phyloP scores from a whole-genome alignment of 2,113 vertebrate species.

The Rattus rattus region DNA sequence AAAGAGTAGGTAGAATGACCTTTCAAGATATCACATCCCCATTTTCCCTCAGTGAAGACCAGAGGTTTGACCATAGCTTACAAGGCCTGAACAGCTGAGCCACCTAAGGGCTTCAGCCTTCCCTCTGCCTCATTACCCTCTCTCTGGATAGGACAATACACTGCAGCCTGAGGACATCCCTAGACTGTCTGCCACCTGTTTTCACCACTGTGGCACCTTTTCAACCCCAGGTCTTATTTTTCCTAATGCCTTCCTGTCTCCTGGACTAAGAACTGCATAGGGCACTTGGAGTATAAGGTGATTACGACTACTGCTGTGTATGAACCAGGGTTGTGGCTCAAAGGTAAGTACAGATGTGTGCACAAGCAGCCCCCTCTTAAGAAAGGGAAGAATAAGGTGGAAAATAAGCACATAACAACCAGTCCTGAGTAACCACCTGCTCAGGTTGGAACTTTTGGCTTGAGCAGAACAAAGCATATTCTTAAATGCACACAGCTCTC shows the following conservation, averaged over 20 bases:
- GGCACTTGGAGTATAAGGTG: background rate
- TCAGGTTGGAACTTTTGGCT: background rate
- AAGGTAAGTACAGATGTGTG: background rate
- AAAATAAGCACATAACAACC: background rate
- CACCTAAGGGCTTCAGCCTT: background rate
- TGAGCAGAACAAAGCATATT: background rate
- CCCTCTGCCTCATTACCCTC: no score
- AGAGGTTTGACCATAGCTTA: background rate
- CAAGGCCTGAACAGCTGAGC: background rate
- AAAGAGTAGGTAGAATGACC: background rate
- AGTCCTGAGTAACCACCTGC: background rate
- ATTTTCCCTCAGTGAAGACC: background rate
- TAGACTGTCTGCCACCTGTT: background rate
- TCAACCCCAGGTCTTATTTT: background rate
- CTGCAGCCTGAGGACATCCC: background rate
- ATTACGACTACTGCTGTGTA: no score
- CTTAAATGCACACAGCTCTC: background rate
- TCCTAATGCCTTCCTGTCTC: background rate
- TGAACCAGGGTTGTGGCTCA: background rate
- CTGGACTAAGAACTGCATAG: background rate
- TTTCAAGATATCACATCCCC: background rate
- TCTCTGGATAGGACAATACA: background rate
- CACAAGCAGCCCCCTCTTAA: background rate
- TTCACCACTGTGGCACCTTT: background rate
- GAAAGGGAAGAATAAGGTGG: background rate